Percentiles rank a stretch among this genome's conserved stretches.
phyloP scores from a whole-genome alignment of 2,888 invertebrate genomes.

The Nephrocerus scutellatus region DNA sequence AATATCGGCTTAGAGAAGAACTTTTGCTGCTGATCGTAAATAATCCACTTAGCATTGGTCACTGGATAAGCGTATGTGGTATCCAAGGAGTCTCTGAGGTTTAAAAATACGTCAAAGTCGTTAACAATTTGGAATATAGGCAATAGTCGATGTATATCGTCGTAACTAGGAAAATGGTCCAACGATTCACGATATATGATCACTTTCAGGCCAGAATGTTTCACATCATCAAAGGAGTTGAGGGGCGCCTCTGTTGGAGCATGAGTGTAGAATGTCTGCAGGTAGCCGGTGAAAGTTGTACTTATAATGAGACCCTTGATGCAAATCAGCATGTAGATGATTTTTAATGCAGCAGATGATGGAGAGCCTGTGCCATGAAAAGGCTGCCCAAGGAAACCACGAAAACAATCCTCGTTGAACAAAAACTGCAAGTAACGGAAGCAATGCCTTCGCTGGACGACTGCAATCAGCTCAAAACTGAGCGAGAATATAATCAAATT shows the following conservation, averaged over 20 bases:
- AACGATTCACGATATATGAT: conserved; percentile 7
- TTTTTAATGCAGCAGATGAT: too few species aligned
- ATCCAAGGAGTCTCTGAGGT: conserved; percentile 17
- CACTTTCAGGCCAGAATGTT: conserved; percentile 8
- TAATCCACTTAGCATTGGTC: conserved; percentile 16
- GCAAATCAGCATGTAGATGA: conserved; percentile 21
- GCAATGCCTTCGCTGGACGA: conserved; percentile 1
- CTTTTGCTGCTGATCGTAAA: conserved; percentile 22
- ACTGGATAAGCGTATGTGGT: conserved; percentile 22
- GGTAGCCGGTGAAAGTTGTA: conserved; percentile 22
- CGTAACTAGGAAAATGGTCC: background rate
- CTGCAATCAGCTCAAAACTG: conserved; percentile 11
- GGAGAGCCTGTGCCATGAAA: too few species aligned
- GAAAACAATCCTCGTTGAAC: conserved; percentile 18
- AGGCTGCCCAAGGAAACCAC: conserved; percentile 20
- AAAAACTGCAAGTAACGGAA: conserved; percentile 1
- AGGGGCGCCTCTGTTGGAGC: conserved; percentile 18
- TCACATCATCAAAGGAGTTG: conserved; percentile 15
- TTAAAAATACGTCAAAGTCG: conserved; percentile 10
- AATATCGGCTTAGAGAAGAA: conserved; percentile 19
- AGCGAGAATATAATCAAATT: conserved; percentile 13
- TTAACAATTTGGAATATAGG: conserved; percentile 13
- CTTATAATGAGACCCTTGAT: conserved; percentile 22
- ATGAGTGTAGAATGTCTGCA: conserved; percentile 21
- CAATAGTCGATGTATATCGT: background rate